These are phyloP conservation scores for Cerastis rubricosa DNA, from an alignment of 2,888 invertebrate species.

Conservation along the genomic window DNA sequence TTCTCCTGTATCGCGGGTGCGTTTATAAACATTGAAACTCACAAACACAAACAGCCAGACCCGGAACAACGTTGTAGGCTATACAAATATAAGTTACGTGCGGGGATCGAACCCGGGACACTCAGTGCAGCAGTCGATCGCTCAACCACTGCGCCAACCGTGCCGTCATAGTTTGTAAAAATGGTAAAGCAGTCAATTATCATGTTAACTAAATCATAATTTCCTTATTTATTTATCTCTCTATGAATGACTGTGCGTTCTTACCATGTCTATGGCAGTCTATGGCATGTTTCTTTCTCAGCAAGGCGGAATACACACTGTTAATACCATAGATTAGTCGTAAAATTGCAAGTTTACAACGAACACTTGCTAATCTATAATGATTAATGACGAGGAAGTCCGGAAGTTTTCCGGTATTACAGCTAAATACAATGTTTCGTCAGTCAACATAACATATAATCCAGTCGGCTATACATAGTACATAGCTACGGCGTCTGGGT, in stretches of 20 bases:
- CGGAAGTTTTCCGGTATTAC: constrained; percentile 1
- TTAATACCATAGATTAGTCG: background rate
- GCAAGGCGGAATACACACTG: background rate
- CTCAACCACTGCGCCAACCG: too few relatives aligned
- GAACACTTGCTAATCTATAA: background rate
- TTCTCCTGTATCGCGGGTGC: too few relatives aligned
- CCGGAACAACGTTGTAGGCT: too few relatives aligned
- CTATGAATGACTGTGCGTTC: background rate
- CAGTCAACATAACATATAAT: constrained; percentile 16
- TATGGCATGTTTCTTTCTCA: background rate
- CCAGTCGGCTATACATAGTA: background rate
- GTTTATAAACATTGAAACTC: too few relatives aligned
- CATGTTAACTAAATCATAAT: background rate
- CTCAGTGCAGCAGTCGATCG: too few relatives aligned
- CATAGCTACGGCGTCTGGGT: background rate
- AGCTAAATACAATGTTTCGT: constrained; percentile 46
- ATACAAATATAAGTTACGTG: too few relatives aligned
- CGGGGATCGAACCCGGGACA: too few relatives aligned
- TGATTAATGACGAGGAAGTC: constrained; percentile 14
- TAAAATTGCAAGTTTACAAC: background rate
- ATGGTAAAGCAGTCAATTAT: background rate
- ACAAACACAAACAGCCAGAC: too few relatives aligned
- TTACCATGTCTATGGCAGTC: too few relatives aligned
- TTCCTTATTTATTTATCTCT: background rate
- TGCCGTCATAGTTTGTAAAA: too few relatives aligned